Conservation (phyloP, 1,140 invertebrate genomes). For the Zaprionus lachaisei region DNA sequence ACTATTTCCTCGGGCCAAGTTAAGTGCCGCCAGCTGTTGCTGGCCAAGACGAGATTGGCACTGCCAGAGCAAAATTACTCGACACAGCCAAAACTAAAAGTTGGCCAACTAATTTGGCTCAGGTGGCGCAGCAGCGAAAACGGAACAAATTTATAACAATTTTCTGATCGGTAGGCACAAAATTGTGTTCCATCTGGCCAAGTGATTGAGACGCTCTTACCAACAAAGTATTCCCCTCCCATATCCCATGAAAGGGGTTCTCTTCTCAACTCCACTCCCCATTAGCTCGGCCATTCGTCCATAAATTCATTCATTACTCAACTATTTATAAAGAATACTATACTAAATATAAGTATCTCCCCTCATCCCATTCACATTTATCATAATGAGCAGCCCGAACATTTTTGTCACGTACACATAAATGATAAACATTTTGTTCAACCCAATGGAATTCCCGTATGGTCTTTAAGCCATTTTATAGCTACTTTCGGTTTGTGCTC, state of each 20-base stretch:
- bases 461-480: slow-evolving; percentile 61
- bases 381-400: slow-evolving; percentile 39
- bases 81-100: slow-evolving; percentile 41
- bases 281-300: slow-evolving; percentile 39
- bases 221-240: slow-evolving; percentile 3
- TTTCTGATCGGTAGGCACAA: slow-evolving; percentile 57
- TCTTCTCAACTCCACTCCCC: neutral
- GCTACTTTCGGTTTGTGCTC: slow-evolving; percentile 42
- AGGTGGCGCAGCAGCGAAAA: slow-evolving; percentile 71
- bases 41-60: slow-evolving; percentile 60
- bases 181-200: slow-evolving; percentile 44
- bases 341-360: neutral
- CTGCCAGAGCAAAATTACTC: slow-evolving; percentile 59
- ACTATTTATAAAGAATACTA: slow-evolving; percentile 4
- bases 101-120: slow-evolving; percentile 79
- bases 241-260: slow-evolving; percentile 17
- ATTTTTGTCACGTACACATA: slow-evolving; percentile 71
- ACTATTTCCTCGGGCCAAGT: slow-evolving; percentile 60
- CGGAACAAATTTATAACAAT: slow-evolving; percentile 80
- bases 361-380: slow-evolving; percentile 2
- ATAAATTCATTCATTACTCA: slow-evolving; percentile 48
- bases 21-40: slow-evolving; percentile 80
- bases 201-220: slow-evolving; percentile 40
- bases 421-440: slow-evolving; percentile 34
- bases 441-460: slow-evolving; percentile 39